Base-by-base conservation (phyloP, 1,140 invertebrate genomes). In the Akabosia matsudoensis region DNA sequence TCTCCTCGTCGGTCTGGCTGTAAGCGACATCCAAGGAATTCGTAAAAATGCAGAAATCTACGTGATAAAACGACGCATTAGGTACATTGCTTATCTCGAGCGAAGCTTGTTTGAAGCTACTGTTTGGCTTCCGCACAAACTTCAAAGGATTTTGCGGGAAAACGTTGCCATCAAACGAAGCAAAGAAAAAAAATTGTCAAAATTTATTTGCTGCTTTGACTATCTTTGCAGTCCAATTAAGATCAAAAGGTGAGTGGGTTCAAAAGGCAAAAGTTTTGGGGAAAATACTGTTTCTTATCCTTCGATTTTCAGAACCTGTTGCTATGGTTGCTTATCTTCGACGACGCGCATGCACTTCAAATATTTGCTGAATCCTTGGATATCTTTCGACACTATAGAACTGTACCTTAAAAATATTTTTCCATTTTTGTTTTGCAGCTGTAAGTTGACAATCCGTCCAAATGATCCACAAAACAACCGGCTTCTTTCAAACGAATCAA, bases 1-100 rank as follows among this genome's bases (percentile, higher is more conserved):
- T 75, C 81, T 87, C 0, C 83, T 87, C 71, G 83, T 87, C 7
- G 86, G 85, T 74, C 80, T 86, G 33, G 85, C 85, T n/a, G 85
- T 86, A 56, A 86, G 82, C 75, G 85, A 86, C 75, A 86, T 86
- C 33, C 79, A 79, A 75, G 72, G 75, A 13, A 77, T 76, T 54
- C 34, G 56, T 31, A 79, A 77, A 34, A 75, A 79, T 51, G 73
- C 78, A 30, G 75, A 79, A 54, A 64, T 79, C 1, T 73, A 77
- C 30, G 78, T 79, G 13, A 76, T 79, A 16, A 72, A 79, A 37
- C 73, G 78, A 30, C 22, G 75, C 26, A 79, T 79, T 54, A 73
- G 78, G n/a, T 79, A 79, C 34, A 61, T 79, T 54, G 64, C 64
- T 0, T 79, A 77, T 37, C 74, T 79, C 31, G 78, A 79, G 33